Base-by-base conservation (phyloP, 2,113 vertebrate species). In the Dromas ardeola region DNA sequence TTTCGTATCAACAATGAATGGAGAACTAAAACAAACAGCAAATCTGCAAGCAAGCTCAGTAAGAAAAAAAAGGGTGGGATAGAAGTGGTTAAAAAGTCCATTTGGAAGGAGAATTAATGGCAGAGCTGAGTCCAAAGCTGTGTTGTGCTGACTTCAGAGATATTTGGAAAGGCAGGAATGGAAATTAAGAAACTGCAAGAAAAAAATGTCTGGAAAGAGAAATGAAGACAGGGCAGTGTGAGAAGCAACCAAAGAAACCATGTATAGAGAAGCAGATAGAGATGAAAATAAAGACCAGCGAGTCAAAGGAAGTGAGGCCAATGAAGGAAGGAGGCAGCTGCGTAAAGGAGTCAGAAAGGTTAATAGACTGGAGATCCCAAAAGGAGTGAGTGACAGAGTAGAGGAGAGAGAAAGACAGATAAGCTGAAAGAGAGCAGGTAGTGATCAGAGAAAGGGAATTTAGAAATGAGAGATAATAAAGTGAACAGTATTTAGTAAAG, bases 311-410 rank as follows among this genome's bases (percentile, higher is more conserved):
- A 95, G 82, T 23, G 49, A 95, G 67, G 52, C 92, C 96, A 90
- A 16, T 30, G 93, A 96, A 94, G 69, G 56, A 90, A 90, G 74
- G 52, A 96, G 59, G 74, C 56, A 96, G 92, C 86, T 52, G 55
- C 95, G 66, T 34, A 42, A 47, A 91, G 43, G 92, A 96, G 97
- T 97, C 97, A 95, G 93, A 95, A 94, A 97, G 96, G 96, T 97
- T 97, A 97, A 97, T 58, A 96, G 95, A 95, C 85, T 36, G 61
- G 94, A 86, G 94, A 96, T 96, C 94, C 93, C 97, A 97, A 81
- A 95, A 95, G 93, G 91, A 76, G 89, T 95, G 94, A 97, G 81
- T 97, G 97, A 95, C 95, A 96, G 67, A 62, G 69, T 52, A 88
- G 53, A 95, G 76, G 36, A 95, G 69, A 92, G 88, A 92, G 34